Base-by-base conservation (phyloP, 2,797 vertebrate species). In the Saxicola maurus region DNA sequence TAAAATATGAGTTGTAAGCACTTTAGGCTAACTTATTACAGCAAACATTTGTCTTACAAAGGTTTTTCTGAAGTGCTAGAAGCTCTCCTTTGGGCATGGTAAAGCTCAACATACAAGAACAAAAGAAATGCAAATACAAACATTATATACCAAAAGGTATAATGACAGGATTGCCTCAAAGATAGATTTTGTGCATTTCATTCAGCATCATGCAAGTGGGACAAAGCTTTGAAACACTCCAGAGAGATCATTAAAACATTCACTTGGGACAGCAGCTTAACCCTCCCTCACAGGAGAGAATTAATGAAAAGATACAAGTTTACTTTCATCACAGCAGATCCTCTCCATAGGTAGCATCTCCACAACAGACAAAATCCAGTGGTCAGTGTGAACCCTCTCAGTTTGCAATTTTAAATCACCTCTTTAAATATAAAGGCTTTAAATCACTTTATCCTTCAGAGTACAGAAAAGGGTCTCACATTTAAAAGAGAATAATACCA, bases 231-330 rank as follows among this genome's bases (percentile, higher is more conserved):
- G 75, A 86, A 82, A 92, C 66, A 86, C 92, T 90, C 90, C 81
- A 94, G 89, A 94, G 94, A 94, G 78, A 87, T 94, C 91, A 95
- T 95, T 94, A 96, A 95, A 87, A 64, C 69, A 95, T 91, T 90
- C 91, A 87, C 91, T 84, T 88, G 90, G 89, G 93, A 94, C 78
- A 92, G 83, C 52, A 89, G 94, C 91, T 95, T 95, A 95, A 87
- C 57, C 52, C 45, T 67, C 57, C 86, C 9, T 7, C 46, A 49
- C 2, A 52, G 66, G 52, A 74, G 57, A 78, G 73, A 87, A 86
- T 91, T 95, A 95, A 94, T 91, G 66, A 92, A 88, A 92, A 91
- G 87, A 92, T 40, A n/a, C 15, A 86, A 90, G 71, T 78, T 92
- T 48, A 84, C 78, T 95, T 95, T 94, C 77, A 87, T 93, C 87